Base-by-base conservation (phyloP, 1,140 invertebrate species). In the Drosophila repletoides region DNA sequence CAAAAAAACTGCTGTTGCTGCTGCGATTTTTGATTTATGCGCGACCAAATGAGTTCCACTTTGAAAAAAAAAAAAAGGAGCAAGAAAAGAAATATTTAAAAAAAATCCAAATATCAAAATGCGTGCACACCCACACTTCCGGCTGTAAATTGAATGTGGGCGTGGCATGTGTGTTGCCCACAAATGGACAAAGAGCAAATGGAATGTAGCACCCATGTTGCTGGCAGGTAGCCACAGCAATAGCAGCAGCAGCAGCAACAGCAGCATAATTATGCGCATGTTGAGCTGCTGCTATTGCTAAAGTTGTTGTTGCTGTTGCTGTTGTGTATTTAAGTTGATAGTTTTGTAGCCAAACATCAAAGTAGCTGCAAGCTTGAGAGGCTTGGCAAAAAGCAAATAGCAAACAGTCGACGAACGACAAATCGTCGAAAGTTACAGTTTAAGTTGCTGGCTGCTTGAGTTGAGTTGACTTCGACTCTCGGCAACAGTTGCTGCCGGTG, bases 391-490 rank as follows among this genome's bases (percentile, higher is more conserved):
- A 65, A 65, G 24, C 45, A 65, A 65, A 41, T 45, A 33, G 52
- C 34, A 51, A 65, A 43, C 33, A 56, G 53, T 71, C 67, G 63
- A 55, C 40, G 55, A 65, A 86, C 80, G 80, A 84, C 80, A 84
- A 84, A 84, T 86, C 80, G 80, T 69, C 77, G 80, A 84, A 84
- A 84, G 80, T 84, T 84, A 84, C 80, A 84, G 80, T 86, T 84
- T 84, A 84, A 84, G 80, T 84, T 84, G 76, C 61, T 61, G 45
- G 51, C 31, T n/a, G n/a, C n/a, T 24, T 46, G 43, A 26, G 21
- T 41, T 17, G 9, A 22, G 22, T 28, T 14, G 40, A 15, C 55
- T 53, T n/a, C n/a, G 56, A 5, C 28, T 29, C 17, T 52, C 29
- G 43, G 71, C 55, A 52, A 41, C 52, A 48, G 59, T 46, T 60